These are phyloP conservation scores for Anableps anableps DNA, from an alignment of 2,797 vertebrate species.

Conservation along the genomic window DNA sequence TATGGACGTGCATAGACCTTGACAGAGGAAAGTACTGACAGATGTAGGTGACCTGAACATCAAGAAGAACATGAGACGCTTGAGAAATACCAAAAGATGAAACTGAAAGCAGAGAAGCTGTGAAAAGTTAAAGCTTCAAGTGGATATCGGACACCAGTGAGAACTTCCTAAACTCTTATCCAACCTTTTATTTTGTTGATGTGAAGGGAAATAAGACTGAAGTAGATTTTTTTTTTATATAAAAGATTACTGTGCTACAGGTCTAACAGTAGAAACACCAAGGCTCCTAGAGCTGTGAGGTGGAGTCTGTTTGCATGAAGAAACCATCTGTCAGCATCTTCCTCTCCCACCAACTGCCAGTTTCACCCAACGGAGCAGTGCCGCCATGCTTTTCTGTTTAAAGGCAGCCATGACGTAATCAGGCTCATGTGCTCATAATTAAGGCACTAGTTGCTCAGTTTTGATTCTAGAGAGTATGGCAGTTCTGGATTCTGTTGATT, in stretches of 20 bases:
- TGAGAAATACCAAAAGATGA: background rate
- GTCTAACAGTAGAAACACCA: background rate
- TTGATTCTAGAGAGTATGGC: background rate
- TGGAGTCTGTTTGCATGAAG: constrained; percentile 30
- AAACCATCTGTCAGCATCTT: constrained; percentile 54
- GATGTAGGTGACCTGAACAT: background rate
- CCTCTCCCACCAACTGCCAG: constrained; percentile 45
- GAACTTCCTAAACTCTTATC: background rate
- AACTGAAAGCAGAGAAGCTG: background rate
- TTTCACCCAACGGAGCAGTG: constrained; percentile 23
- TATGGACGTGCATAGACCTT: background rate
- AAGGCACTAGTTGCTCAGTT: background rate
- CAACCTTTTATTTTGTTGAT: background rate
- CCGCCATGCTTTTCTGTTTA: background rate
- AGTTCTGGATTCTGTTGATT: background rate
- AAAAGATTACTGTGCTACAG: background rate
- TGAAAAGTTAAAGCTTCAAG: background rate
- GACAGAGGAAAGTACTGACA: background rate
- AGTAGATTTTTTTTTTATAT: background rate
- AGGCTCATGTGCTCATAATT: background rate
- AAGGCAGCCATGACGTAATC: background rate
- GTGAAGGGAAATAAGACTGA: background rate
- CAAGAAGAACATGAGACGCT: background rate
- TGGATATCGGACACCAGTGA: background rate
- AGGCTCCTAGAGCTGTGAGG: too few species aligned